phyloP scores from a whole-genome alignment of 2,113 vertebrate genomes.

The Myxocyprinus asiaticus region DNA sequence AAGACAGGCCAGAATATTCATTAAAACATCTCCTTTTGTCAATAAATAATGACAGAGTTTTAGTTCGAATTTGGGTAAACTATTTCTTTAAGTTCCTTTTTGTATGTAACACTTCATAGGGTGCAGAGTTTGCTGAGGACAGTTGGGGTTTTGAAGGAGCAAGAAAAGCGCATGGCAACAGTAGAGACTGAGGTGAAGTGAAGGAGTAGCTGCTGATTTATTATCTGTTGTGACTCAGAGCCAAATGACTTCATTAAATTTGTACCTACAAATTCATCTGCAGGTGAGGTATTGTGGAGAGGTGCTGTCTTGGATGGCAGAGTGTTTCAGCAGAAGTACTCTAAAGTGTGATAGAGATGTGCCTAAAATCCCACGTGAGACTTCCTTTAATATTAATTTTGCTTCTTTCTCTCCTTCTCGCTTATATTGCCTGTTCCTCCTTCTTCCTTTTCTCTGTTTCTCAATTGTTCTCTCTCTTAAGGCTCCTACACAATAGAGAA shows the following conservation, averaged over 20 bases:
- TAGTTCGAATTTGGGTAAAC: no score
- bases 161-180: constrained; percentile 78
- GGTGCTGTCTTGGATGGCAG: constrained; percentile 83
- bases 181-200: constrained; percentile 84
- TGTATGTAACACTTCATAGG: constrained; percentile 62
- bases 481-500: no score
- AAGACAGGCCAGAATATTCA: no score
- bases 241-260: background rate
- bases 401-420: no score
- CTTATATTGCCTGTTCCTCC: no score
- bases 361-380: constrained; percentile 71
- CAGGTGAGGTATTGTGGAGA: constrained; percentile 83
- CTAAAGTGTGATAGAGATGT: constrained; percentile 72
- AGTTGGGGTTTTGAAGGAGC: constrained; percentile 81
- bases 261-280: background rate
- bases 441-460: background rate
- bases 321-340: constrained; percentile 77
- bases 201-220: background rate
- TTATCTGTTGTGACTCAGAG: background rate
- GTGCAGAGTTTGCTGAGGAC: constrained; percentile 82
- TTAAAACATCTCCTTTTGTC: no score
- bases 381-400: background rate
- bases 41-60: no score
- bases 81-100: background rate
- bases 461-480: no score